Conservation (phyloP, 2,797 vertebrate species). For the Dryobates pubescens region DNA sequence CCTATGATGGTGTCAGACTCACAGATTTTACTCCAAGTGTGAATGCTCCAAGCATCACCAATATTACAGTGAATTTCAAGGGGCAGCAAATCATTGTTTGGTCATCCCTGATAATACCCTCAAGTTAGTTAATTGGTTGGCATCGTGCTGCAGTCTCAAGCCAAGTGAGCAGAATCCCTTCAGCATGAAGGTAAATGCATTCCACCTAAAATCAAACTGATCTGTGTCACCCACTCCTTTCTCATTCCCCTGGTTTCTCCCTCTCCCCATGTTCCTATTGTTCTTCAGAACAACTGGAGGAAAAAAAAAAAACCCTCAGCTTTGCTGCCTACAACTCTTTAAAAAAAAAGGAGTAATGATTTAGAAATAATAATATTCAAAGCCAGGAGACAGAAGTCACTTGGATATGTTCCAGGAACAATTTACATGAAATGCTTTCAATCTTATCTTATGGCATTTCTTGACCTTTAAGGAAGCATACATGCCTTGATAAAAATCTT, state of each 20-base stretch:
- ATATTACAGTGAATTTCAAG: background rate
- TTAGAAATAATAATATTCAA: background rate
- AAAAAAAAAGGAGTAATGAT: background rate
- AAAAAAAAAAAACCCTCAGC: background rate
- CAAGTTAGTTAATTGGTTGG: background rate
- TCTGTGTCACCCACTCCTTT: background rate
- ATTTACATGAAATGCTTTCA: constrained; percentile 66
- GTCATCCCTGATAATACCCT: background rate
- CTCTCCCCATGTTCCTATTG: background rate
- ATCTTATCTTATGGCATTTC: constrained; percentile 57
- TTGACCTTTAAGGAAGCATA: constrained; percentile 65
- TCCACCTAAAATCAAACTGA: background rate
- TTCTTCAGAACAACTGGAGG: background rate
- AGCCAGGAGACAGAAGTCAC: constrained; percentile 59
- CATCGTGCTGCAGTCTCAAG: background rate
- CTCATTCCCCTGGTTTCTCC: background rate
- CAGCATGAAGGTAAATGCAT: background rate
- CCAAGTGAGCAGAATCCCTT: background rate
- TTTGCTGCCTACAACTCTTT: constrained; percentile 3
- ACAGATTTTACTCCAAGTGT: background rate
- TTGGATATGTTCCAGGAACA: constrained; percentile 56
- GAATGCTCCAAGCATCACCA: background rate
- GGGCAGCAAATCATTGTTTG: background rate
- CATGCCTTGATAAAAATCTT: constrained; percentile 48
- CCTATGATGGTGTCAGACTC: background rate